Evolutionary conservation across 2,797 vertebrate species (phyloP), one percentile per base, ranked within the genome.

Genomic region (Anabacerthia variegaticeps): DNA sequence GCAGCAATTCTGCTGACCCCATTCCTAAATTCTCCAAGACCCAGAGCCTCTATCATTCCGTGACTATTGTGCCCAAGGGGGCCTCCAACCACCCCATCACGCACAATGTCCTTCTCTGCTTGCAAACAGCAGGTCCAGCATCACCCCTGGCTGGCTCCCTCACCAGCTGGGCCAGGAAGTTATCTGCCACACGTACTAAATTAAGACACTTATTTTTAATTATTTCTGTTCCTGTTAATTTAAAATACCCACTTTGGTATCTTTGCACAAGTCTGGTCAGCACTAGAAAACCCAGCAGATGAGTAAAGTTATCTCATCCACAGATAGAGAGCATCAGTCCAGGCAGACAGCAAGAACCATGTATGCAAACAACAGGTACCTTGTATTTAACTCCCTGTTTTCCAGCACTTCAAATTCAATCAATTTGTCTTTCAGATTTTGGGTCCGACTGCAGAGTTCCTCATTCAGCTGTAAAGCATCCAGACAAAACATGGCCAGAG

Each of bases 401-500:
- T 99, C 98, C 27, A 98, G 96, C 92, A 99, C 97, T 97, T 98
- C 96, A 94, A 97, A 99, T 8, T 96, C 97, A 93, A 98, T 94
- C 82, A 99, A 94, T 49, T 74, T 97, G 44, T 99, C 97, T 92
- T 98, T 98, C 63, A 99, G 98, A 82, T 90, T 97, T 55, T 98
- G 95, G 6, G 97, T 97, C 49, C 97, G 96, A 77, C 75, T 95
- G 95, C 98, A 98, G 88, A 99, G 98, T 13, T 99, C 98, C 41
- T 98, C 96, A 54, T 99, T 98, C 79, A 99, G 97, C 2, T 93
- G 87, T 37, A 96, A 74, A 27, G 98, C 95, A 44, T 98, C 97
- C 89, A 99, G 97, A 92, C 98, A 99, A 97, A 99, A 98, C 98
- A 99, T 97, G 59, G 98, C 98, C 86, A 99, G 92, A 14, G 99